Percentiles rank a stretch among this genome's conserved stretches.
Conservation (phyloP, 2,888 invertebrate species). For the Acleris cristana region DNA sequence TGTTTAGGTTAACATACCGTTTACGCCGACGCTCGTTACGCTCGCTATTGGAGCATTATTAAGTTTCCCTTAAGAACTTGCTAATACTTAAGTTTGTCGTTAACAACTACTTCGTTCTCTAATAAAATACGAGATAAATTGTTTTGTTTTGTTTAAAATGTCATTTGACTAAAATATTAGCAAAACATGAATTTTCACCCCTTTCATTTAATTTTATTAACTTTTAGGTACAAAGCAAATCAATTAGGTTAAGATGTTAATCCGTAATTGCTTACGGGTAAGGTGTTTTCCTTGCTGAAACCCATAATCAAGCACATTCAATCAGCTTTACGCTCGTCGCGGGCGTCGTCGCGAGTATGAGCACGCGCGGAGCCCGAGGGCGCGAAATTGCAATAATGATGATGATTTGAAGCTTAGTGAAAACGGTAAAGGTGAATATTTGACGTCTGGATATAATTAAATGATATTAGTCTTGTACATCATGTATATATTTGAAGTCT, state of each 20-base stretch:
- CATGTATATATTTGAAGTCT: neutral
- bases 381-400: constrained; percentile 32
- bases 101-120: too few species aligned
- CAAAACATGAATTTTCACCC: too few species aligned
- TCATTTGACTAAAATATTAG: too few species aligned
- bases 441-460: constrained; percentile 2
- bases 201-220: too few species aligned
- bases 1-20: too few species aligned
- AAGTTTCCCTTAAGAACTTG: too few species aligned
- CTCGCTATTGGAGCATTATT: too few species aligned
- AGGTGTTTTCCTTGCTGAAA: constrained; percentile 19
- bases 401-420: constrained; percentile 29
- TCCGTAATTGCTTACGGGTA: constrained; percentile 25
- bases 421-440: constrained; percentile 25
- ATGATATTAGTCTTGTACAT: neutral
- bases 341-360: constrained; percentile 21
- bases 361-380: constrained; percentile 7
- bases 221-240: constrained; percentile 5
- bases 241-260: constrained; percentile 16
- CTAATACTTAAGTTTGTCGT: too few species aligned
- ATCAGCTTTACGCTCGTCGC: constrained; percentile 32
- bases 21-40: too few species aligned
- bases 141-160: too few species aligned
- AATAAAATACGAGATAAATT: too few species aligned
- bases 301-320: constrained; percentile 33